Evolutionary conservation across 2,113 vertebrate species (phyloP).

Genomic region (Podiceps cristatus): DNA sequence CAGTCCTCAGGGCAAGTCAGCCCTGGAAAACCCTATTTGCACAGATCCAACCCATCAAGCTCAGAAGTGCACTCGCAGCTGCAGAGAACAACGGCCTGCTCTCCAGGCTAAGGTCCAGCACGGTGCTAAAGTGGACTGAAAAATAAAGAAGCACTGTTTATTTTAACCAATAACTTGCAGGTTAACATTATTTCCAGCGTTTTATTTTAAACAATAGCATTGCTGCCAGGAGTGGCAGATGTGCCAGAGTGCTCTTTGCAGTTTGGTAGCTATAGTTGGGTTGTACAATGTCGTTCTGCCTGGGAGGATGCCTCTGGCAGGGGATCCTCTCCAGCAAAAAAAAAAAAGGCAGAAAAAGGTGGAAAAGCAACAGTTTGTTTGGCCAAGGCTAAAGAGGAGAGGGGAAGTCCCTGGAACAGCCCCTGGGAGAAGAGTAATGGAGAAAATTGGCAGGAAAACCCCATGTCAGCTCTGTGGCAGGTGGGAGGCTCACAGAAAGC

Average conservation of each 20-base stretch:
- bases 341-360: neutral
- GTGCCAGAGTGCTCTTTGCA: neutral
- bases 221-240: neutral
- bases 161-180: neutral
- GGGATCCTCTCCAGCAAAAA: neutral
- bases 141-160: neutral
- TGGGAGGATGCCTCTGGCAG: neutral
- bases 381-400: neutral
- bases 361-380: neutral
- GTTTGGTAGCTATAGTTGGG: neutral
- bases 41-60: neutral
- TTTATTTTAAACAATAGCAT: neutral
- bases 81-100: neutral
- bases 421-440: neutral
- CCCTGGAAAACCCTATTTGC: neutral
- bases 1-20: neutral
- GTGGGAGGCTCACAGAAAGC: neutral
- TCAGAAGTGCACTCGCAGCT: neutral
- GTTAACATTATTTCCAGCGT: neutral
- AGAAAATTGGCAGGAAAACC: neutral
- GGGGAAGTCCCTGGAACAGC: neutral
- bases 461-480: neutral
- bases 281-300: rapidly evolving
- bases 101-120: neutral
- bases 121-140: neutral